Percentiles rank a stretch among this genome's conserved stretches.
phyloP scores from a whole-genome alignment of 2,797 vertebrate species.

The Clarias laeviceps region DNA sequence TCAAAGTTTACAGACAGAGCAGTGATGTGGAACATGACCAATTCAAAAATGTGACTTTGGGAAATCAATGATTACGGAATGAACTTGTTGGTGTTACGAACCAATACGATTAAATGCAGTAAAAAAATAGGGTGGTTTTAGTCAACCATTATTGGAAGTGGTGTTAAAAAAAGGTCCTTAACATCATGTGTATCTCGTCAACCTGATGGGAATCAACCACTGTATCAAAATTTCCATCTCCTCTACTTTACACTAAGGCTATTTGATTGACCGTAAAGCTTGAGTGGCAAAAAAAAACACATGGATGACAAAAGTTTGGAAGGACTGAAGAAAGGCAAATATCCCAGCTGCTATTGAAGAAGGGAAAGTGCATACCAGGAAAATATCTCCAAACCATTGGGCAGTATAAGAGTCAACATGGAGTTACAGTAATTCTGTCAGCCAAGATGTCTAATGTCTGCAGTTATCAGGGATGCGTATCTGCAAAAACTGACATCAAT shows the following conservation, averaged over 20 bases:
- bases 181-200: constrained; percentile 33
- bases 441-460: constrained; percentile 40
- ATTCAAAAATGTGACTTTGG: neutral
- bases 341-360: constrained; percentile 18
- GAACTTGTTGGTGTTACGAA: constrained; percentile 13
- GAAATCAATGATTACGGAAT: constrained; percentile 6
- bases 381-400: constrained; percentile 31
- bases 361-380: neutral
- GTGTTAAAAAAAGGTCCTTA: constrained; percentile 13
- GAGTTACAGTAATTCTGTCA: neutral
- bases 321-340: constrained; percentile 28
- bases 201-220: constrained; percentile 10
- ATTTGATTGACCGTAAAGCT: constrained; percentile 37
- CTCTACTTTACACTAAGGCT: constrained; percentile 5
- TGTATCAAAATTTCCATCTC: constrained; percentile 34
- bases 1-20: neutral
- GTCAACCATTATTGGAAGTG: constrained; percentile 1
- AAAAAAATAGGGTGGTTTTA: constrained; percentile 2
- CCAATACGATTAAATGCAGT: neutral
- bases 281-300: constrained; percentile 40
- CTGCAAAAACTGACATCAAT: constrained; percentile 41
- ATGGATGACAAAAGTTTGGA: constrained; percentile 8
- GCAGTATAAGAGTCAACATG: constrained; percentile 32
- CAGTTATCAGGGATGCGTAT: constrained; percentile 33
- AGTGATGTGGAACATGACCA: neutral